Evolutionary conservation across 2,113 vertebrate genomes (phyloP).

Genomic region (Ibidorhyncha struthersii): DNA sequence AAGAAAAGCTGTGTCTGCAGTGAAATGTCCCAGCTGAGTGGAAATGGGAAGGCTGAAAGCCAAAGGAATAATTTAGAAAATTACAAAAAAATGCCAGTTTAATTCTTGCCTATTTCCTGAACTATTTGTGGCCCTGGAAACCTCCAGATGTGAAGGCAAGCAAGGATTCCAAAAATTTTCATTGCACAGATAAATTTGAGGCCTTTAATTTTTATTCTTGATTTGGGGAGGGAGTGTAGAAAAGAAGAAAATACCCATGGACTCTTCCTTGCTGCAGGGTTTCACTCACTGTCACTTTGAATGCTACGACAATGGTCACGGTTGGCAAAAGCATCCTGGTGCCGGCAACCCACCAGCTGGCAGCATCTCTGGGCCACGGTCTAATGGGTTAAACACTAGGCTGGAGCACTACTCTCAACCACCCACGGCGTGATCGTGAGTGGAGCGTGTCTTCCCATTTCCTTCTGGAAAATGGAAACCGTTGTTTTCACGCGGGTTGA

Average conservation of each 20-base stretch:
- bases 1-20: not conserved
- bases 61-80: not conserved
- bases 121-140: not conserved
- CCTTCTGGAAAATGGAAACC: not conserved
- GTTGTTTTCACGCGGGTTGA: accelerated
- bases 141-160: not conserved
- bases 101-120: not conserved
- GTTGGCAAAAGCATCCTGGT: not conserved
- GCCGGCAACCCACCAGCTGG: not conserved
- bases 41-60: not conserved
- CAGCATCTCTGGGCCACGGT: not conserved
- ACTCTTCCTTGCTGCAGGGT: not conserved
- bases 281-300: not conserved
- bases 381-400: not conserved
- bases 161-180: not conserved
- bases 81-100: not conserved
- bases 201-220: not conserved
- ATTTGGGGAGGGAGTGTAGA: not conserved
- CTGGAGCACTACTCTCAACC: not conserved
- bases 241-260: not conserved
- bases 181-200: not conserved
- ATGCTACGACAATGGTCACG: accelerated
- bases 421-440: accelerated
- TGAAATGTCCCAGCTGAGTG: not conserved
- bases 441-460: not conserved